Evolutionary conservation across 2,113 vertebrate species (phyloP).

Genomic region (Ascaphus truei): DNA sequence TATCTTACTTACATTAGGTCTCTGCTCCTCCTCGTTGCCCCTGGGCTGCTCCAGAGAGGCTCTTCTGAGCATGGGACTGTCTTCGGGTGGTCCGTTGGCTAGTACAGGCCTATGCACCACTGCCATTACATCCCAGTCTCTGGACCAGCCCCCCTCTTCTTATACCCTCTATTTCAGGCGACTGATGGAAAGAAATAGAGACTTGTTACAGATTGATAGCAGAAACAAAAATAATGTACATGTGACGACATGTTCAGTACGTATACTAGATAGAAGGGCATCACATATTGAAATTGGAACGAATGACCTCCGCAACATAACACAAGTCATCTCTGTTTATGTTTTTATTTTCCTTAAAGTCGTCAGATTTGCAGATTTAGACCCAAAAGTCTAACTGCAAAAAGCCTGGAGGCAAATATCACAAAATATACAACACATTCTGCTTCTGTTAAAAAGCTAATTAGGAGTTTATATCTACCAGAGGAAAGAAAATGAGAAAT

Average conservation of each 20-base stretch:
- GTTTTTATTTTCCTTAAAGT: too few species aligned
- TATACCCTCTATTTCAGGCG: constrained; percentile 19
- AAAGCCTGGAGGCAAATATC: too few species aligned
- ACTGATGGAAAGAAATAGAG: constrained; percentile 34
- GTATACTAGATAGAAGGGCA: too few species aligned
- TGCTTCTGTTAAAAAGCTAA: too few species aligned
- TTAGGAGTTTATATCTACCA: too few species aligned
- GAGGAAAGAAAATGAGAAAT: too few species aligned
- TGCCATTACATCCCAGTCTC: background rate
- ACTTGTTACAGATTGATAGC: constrained; percentile 14
- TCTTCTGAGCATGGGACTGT: constrained; percentile 31
- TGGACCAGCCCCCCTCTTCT: constrained; percentile 24
- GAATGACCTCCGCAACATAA: too few species aligned
- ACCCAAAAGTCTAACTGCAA: too few species aligned
- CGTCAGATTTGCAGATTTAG: too few species aligned
- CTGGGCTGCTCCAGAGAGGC: constrained; percentile 21
- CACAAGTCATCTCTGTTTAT: too few species aligned
- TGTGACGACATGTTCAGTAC: background rate
- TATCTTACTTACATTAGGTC: constrained; percentile 34
- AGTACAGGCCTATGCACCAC: constrained; percentile 5
- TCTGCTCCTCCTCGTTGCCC: constrained; percentile 20
- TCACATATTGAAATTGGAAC: too few species aligned
- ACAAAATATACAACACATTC: too few species aligned
- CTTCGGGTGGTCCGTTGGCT: constrained; percentile 27
- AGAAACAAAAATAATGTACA: background rate